phyloP scores from a whole-genome alignment of 2,888 invertebrate genomes.

The Agelastica alni region DNA sequence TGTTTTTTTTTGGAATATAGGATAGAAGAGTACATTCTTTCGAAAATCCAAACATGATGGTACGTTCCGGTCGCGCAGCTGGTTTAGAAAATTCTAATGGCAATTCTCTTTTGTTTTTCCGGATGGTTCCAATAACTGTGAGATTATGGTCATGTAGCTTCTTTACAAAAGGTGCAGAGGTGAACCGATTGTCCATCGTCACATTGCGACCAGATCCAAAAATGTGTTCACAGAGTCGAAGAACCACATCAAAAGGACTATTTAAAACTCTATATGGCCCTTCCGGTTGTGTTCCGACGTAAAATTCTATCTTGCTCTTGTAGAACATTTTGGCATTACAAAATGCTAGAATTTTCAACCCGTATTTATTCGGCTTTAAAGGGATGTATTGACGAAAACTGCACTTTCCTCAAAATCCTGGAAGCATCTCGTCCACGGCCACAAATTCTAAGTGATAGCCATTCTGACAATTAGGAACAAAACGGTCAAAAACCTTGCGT shows the following conservation, averaged over 20 bases:
- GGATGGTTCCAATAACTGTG: conserved; percentile 12
- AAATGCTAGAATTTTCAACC: conserved; percentile 42
- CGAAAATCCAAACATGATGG: conserved; percentile 15
- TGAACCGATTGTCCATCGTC: conserved; percentile 8
- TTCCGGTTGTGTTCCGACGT: conserved; percentile 12
- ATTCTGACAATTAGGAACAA: conserved; percentile 41
- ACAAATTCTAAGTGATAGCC: conserved; percentile 3
- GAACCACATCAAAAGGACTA: conserved; percentile 1
- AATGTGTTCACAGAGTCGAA: conserved; percentile 9
- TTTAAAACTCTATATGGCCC: conserved; percentile 9
- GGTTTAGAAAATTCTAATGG: conserved; percentile 9
- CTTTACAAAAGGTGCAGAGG: conserved; percentile 9
- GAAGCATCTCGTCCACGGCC: no score
- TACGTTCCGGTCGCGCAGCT: conserved; percentile 3
- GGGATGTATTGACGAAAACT: no score
- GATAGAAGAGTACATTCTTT: conserved; percentile 14
- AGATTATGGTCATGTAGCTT: conserved; percentile 7
- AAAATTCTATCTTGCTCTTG: conserved; percentile 9
- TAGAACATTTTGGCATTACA: conserved; percentile 15
- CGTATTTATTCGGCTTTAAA: conserved; percentile 46
- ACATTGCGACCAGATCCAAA: conserved; percentile 7
- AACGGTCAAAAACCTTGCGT: conserved; percentile 41
- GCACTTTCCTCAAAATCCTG: no score
- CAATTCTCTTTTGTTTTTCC: conserved; percentile 11
- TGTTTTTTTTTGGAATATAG: no score